Conservation (phyloP, 1,140 invertebrate genomes). For the Agrypnia vestita region DNA sequence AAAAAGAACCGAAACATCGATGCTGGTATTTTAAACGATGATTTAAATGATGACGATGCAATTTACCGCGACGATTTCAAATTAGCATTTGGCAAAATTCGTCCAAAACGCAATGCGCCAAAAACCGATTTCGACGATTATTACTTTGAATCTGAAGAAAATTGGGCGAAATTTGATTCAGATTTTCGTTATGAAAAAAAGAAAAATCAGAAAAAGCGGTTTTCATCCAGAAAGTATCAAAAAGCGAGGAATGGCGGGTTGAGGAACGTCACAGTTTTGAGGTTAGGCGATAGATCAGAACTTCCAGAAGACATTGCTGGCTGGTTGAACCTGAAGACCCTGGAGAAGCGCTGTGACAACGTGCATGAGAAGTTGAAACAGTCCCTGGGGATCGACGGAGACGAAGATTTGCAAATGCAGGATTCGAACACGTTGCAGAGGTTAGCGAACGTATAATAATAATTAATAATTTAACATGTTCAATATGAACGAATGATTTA, state of each 20-base stretch:
- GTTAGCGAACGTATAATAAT: no score
- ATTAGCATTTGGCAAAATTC: neutral
- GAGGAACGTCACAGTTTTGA: constrained; percentile 67
- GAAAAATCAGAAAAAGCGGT: neutral
- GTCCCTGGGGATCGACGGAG: neutral
- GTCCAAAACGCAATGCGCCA: neutral
- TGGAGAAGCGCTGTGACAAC: constrained; percentile 71
- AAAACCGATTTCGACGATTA: neutral
- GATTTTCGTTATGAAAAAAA: neutral
- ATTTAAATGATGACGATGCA: neutral
- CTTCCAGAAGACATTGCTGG: constrained; percentile 67
- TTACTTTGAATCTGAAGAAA: neutral
- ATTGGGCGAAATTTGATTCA: constrained; percentile 4
- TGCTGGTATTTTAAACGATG: neutral
- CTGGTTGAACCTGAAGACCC: constrained; percentile 73
- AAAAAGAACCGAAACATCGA: neutral
- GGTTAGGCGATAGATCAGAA: constrained; percentile 64
- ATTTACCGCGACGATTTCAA: constrained; percentile 8
- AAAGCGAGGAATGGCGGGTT: constrained; percentile 64
- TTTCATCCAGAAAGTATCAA: constrained; percentile 56
- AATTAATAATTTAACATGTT: no score
- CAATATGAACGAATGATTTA: no score
- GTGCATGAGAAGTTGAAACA: constrained; percentile 65
- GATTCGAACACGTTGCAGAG: no score
- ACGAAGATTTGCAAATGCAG: neutral